Conservation (phyloP, 2,113 vertebrate genomes). For the Rhinichthys klamathensis region DNA sequence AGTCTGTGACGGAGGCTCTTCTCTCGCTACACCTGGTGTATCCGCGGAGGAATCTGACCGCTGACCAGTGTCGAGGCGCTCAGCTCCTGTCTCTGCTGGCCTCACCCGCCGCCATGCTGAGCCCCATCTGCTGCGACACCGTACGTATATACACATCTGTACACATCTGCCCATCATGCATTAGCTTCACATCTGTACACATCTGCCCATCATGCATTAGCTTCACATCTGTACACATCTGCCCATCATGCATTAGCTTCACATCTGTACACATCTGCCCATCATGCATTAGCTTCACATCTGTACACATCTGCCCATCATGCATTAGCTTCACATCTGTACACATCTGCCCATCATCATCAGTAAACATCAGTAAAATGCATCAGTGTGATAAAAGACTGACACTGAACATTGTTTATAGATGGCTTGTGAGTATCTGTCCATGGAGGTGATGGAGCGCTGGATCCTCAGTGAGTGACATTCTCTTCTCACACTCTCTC, state of each 20-base stretch:
- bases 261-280: too few relatives aligned
- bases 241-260: too few relatives aligned
- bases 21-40: constrained; percentile 84
- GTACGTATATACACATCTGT: constrained; percentile 70
- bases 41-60: constrained; percentile 84
- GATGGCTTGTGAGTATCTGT: constrained; percentile 93
- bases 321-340: too few relatives aligned
- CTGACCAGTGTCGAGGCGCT: constrained; percentile 87
- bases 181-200: too few relatives aligned
- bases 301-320: too few relatives aligned
- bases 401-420: constrained; percentile 60
- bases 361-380: too few relatives aligned
- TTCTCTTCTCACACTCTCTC: too few relatives aligned
- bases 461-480: constrained; percentile 90
- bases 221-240: too few relatives aligned
- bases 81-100: constrained; percentile 89
- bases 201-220: too few relatives aligned
- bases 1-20: constrained; percentile 87
- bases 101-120: constrained; percentile 80
- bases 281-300: too few relatives aligned
- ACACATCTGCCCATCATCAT: too few relatives aligned
- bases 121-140: constrained; percentile 82
- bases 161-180: too few relatives aligned
- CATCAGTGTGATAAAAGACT: background rate
- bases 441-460: constrained; percentile 90